A percentile compares a stretch with the other conserved stretches of the same genome.
Evolutionary conservation across 2,113 vertebrate genomes (phyloP).

Genomic region (Oreochromis tanganicae): DNA sequence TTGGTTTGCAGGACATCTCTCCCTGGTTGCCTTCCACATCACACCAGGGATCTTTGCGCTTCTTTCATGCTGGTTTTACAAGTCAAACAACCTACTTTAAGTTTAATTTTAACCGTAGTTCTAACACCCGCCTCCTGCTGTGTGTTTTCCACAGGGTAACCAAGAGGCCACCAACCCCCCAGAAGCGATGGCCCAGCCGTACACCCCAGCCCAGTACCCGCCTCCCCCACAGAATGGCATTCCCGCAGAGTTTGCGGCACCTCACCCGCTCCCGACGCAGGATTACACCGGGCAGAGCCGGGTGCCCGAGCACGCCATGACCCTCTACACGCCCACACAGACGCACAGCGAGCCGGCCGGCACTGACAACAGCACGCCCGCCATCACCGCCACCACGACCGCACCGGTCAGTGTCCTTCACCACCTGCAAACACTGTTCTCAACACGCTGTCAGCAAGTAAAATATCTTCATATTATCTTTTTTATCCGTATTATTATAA

Average conservation of each 20-base stretch:
- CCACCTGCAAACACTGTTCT: conserved; percentile 59
- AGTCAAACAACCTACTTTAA: background rate
- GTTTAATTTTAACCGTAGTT: background rate
- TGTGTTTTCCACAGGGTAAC: conserved; percentile 77
- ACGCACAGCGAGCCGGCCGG: conserved; percentile 84
- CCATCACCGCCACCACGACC: conserved; percentile 80
- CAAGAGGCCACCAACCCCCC: conserved; percentile 91
- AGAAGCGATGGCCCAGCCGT: conserved; percentile 94
- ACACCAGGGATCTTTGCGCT: background rate
- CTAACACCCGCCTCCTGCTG: background rate
- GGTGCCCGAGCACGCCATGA: conserved; percentile 87
- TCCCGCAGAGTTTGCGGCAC: conserved; percentile 82
- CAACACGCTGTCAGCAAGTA: conserved; percentile 62
- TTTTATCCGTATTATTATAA: background rate
- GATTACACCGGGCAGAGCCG: conserved; percentile 89
- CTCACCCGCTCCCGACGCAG: conserved; percentile 82
- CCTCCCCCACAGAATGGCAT: conserved; percentile 89
- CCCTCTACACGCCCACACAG: conserved; percentile 91
- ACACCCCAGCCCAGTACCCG: conserved; percentile 86
- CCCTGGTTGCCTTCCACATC: background rate
- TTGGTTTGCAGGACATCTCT: conserved; percentile 42
- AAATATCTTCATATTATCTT: conserved; percentile 27
- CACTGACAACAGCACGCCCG: conserved; percentile 82
- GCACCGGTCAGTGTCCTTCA: conserved; percentile 82
- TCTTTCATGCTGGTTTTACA: conserved; percentile 1